Evolutionary conservation across 30 jellyfish, hydroid and myxozoan species (phyloP), one percentile per base, ranked within the genome.

Genomic region (Chrysaora quinquecirrha): DNA sequence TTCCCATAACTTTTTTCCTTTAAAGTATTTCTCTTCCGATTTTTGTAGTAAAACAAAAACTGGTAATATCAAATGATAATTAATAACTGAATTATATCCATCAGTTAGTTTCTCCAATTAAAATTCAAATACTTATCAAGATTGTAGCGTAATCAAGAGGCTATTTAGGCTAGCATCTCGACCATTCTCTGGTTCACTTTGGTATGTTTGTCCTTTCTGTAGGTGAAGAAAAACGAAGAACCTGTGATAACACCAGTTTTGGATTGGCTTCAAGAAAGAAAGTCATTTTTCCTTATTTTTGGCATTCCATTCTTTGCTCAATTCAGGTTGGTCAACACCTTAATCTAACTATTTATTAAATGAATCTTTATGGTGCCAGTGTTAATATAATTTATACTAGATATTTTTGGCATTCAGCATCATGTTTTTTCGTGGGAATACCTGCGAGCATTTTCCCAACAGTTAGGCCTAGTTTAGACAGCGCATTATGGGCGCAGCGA

Each of bases 201-300:
- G 11, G 10, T 20, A 6, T 10, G n/a, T 12, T 60, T 10, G 25
- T 33, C n/a, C 25, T n/a, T n/a, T 27, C 22, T 21, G 10, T 33
- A 88, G 97, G 89, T 88, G 33, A 30, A n/a, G 25, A 80, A 73
- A 64, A 48, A 50, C 25, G 68, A 72, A 25, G 89, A 83, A 24
- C 50, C 97, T 30, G 76, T 38, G 56, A 43, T 89, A 7, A 67
- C 90, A 12, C 94, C 97, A 1, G 73, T 89, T 23, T 46, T 73
- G 52, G 97, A 89, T 43, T 89, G 97, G 97, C 64, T 89, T 75
- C 38, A 49, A 4, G 95, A 81, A 33, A 73, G 95, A 30, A 89
- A 74, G 52, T 33, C 27, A 6, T 89, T 80, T 64, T 70, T 50
- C 80, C 30, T 73, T 25, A 76, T 89, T 7, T 80, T 47, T 83